Evolutionary conservation across 1,140 invertebrate species (phyloP).

Genomic region (Thaumetopoea pityocampa): DNA sequence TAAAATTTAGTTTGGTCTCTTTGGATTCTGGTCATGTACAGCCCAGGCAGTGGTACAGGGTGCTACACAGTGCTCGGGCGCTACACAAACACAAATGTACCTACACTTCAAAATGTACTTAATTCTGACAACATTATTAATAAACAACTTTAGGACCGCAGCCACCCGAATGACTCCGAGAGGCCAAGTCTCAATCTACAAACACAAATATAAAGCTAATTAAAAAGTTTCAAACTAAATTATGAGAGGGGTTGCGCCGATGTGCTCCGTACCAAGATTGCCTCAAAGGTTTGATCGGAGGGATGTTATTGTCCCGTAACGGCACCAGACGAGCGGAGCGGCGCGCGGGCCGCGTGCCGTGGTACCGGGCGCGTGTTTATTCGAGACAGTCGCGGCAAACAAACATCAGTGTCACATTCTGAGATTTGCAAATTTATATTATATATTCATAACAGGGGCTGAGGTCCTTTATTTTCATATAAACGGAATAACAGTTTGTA

Average conservation of each 20-base stretch:
- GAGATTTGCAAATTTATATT: slow-evolving; percentile 75
- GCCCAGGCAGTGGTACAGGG: slow-evolving; percentile 47
- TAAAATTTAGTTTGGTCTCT: slow-evolving; percentile 65
- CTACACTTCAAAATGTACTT: slow-evolving; percentile 11
- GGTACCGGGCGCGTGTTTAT: slow-evolving; percentile 66
- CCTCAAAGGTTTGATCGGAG: slow-evolving; percentile 64
- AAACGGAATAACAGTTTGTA: slow-evolving; percentile 47
- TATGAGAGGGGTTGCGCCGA: slow-evolving; percentile 69
- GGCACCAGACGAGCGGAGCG: slow-evolving; percentile 23
- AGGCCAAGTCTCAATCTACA: slow-evolving; percentile 70
- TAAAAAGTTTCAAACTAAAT: slow-evolving; percentile 76
- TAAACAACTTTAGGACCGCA: slow-evolving; percentile 60
- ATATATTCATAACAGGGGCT: slow-evolving; percentile 74
- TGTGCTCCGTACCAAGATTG: slow-evolving; percentile 67
- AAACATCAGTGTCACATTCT: slow-evolving; percentile 71
- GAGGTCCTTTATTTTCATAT: slow-evolving; percentile 63
- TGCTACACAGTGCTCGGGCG: slow-evolving; percentile 25
- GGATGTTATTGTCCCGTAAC: slow-evolving; percentile 51
- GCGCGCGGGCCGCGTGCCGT: slow-evolving; percentile 40
- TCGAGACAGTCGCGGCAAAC: slow-evolving; percentile 57
- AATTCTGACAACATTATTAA: slow-evolving; percentile 35
- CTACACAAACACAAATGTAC: slow-evolving; percentile 33
- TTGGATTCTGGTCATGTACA: slow-evolving; percentile 64
- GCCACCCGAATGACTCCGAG: slow-evolving; percentile 55
- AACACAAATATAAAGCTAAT: slow-evolving; percentile 76